Evolutionary conservation across 2,888 invertebrate genomes (phyloP), one percentile per base, ranked within the genome.

Genomic region (Melieria omissa): DNA sequence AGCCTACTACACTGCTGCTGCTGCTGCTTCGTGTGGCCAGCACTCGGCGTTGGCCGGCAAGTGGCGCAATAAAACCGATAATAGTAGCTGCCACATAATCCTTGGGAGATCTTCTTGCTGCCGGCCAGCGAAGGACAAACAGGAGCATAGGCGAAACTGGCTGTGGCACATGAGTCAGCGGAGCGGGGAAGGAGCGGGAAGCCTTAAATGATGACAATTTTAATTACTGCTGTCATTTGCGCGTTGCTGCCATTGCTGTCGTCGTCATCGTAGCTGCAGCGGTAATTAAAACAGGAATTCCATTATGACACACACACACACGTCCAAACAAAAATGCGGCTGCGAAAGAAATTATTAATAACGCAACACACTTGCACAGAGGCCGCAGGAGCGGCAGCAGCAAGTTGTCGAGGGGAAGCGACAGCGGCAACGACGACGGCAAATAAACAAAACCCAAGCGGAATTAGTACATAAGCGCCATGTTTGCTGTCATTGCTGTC

Each of bases 401-500:
- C 76, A 79, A 76, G 71, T 75, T 78, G 74, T 75, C 74, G 74
- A 75, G 77, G 74, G 75, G 44, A 76, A 76, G 74, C 75, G 73
- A 74, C 73, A 29, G 29, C 76, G 76, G 75, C 76, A 79, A 75
- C 77, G 79, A 52, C 29, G 16, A n/a, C 60, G 42, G 16, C 60
- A 68, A 61, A 42, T 60, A 52, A 29, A 52, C 49, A n/a, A 49
- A 49, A 8, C 47, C 47, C 9, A 14, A 44, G 63, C 12, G 29
- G 70, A 66, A 70, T 64, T 70, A 44, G 66, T 70, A 55, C 77
- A 78, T 79, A 80, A 79, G 78, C 79, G 80, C 77, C 80, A 80
- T 80, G 81, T 82, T 77, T 77, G 72, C 75, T 80, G 80, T 82
- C 80, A 80, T 76, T 77, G 78, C 78, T 82, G 80, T 80, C 80